Percentiles rank a stretch among this genome's conserved stretches.
Evolutionary conservation across 1,140 invertebrate genomes (phyloP).

Genomic region (Trachymyrmex septentrionalis): DNA sequence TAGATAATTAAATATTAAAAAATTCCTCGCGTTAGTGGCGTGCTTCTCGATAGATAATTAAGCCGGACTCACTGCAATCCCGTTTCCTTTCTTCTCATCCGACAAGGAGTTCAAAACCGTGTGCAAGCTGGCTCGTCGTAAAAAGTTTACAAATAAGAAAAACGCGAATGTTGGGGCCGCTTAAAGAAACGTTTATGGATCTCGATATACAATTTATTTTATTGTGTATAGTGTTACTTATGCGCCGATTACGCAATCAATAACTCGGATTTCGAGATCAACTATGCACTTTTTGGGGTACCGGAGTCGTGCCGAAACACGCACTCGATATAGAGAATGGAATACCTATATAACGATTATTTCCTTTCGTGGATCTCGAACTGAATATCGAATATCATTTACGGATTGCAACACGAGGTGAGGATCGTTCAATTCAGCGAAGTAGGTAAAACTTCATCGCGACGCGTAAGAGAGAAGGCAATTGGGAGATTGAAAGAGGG

Average conservation of each 20-base stretch:
- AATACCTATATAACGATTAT: neutral
- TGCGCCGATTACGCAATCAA: slow-evolving; percentile 64
- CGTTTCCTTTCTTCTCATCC: neutral
- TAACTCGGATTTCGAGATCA: slow-evolving; percentile 46
- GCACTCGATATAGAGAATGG: neutral
- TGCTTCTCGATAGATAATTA: slow-evolving; percentile 35
- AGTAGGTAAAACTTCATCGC: neutral
- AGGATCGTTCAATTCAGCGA: neutral
- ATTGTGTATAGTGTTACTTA: slow-evolving; percentile 64
- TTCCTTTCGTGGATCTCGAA: neutral
- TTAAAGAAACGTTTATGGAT: slow-evolving; percentile 60
- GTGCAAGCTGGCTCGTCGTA: neutral
- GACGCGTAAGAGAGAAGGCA: neutral
- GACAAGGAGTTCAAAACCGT: neutral
- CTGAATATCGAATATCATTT: slow-evolving; percentile 7
- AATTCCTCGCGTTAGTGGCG: slow-evolving; percentile 52
- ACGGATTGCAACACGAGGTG: neutral
- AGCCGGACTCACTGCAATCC: neutral
- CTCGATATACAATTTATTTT: slow-evolving; percentile 44
- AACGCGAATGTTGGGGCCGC: slow-evolving; percentile 16
- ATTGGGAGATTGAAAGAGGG: neutral
- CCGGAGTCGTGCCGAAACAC: neutral
- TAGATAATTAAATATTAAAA: slow-evolving; percentile 63
- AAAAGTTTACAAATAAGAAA: slow-evolving; percentile 39
- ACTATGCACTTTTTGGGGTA: slow-evolving; percentile 41